Conservation (phyloP, 2,888 invertebrate species). For the Eremobia ochroleuca region DNA sequence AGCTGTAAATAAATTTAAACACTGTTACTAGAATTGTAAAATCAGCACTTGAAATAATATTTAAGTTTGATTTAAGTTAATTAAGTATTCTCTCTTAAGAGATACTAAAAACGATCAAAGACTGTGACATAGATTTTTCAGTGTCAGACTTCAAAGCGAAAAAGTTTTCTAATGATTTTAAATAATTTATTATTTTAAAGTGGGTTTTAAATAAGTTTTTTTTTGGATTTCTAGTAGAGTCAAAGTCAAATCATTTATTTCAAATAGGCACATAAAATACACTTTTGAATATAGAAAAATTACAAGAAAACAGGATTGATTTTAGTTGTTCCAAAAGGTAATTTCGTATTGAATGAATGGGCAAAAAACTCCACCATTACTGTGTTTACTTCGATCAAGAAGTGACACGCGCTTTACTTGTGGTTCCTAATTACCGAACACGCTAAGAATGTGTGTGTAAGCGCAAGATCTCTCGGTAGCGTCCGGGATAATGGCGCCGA, state of each 20-base stretch:
- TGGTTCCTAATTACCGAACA: no score
- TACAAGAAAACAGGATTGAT: not conserved
- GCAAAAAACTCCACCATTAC: no score
- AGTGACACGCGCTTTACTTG: no score
- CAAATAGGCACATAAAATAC: not conserved
- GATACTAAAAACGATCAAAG: slow-evolving; percentile 16
- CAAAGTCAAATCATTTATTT: not conserved
- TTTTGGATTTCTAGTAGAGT: not conserved
- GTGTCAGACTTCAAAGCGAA: slow-evolving; percentile 33
- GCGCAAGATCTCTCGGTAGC: no score
- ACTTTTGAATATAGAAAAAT: no score
- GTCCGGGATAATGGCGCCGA: no score
- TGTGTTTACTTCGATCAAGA: no score
- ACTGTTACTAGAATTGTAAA: slow-evolving; percentile 35
- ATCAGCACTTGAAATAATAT: slow-evolving; percentile 44
- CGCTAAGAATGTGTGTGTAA: no score
- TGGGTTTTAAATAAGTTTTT: not conserved
- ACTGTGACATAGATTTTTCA: slow-evolving; percentile 14
- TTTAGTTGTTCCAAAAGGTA: no score
- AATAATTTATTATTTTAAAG: slow-evolving; percentile 26
- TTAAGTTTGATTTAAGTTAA: slow-evolving; percentile 45
- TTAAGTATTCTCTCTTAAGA: slow-evolving; percentile 27
- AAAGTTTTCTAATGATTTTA: slow-evolving; percentile 23
- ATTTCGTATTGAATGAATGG: no score
- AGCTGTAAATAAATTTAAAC: slow-evolving; percentile 11